Conservation (phyloP, 2,113 vertebrate genomes). For the Passer montanus region DNA sequence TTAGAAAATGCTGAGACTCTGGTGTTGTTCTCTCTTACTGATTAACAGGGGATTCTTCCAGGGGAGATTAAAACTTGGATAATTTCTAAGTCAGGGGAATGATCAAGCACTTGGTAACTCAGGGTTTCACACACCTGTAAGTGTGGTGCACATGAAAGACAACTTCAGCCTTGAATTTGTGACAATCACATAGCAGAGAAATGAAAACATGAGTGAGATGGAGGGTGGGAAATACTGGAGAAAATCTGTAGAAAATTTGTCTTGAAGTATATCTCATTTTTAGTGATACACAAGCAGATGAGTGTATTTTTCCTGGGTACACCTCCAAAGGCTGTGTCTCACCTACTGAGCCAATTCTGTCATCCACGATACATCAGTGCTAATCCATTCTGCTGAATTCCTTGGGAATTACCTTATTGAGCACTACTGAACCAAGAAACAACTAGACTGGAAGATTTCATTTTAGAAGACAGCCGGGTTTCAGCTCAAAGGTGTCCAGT, state of each 20-base stretch:
- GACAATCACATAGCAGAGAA: neutral
- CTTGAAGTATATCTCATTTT: neutral
- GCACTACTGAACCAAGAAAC: neutral
- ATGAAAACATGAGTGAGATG: neutral
- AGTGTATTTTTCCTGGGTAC: neutral
- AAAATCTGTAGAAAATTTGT: neutral
- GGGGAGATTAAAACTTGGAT: neutral
- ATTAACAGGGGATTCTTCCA: neutral
- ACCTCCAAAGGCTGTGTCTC: neutral
- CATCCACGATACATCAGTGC: neutral
- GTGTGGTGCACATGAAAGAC: neutral
- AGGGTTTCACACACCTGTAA: rapidly evolving
- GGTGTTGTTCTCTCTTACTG: neutral
- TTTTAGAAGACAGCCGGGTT: neutral
- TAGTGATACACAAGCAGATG: neutral
- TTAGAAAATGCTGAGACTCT: neutral
- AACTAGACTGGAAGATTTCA: neutral
- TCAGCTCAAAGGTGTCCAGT: neutral
- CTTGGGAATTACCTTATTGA: neutral
- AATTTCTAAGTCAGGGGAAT: neutral
- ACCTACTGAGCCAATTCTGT: constrained; percentile 30
- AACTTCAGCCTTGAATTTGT: neutral
- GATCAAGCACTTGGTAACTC: neutral
- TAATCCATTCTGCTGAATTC: neutral
- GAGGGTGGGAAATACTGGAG: neutral